Base-by-base conservation (phyloP, 1,140 invertebrate species). In the Cotesia chilonis region DNA sequence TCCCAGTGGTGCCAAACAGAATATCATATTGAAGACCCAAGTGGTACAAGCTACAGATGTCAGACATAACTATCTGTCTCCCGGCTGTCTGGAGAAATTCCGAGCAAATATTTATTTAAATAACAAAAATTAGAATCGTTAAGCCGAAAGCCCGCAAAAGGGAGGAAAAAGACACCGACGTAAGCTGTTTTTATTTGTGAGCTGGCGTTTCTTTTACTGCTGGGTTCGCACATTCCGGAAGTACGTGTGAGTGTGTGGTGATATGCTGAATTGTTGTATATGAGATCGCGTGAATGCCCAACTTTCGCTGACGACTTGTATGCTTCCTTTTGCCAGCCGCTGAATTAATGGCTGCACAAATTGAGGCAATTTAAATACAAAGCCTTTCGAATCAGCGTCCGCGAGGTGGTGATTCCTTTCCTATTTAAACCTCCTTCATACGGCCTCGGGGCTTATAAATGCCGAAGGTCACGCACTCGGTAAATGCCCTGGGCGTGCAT, bases 11-110 rank as follows among this genome's bases (percentile, higher is more conserved):
- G 7, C 41, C 41, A 47, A 47, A 47, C 41, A 63, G 54, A 17
- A 36, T 35, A 61, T 57, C 54, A 71, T 41, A 64, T 54, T 38
- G 47, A 59, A 74, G 77, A 74, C 77, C 71, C n/a, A 73, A 75
- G 75, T 28, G 28, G 28, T 28, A 28, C 28, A 63, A 75, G 80
- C 77, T 74, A 76, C 80, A 82, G 80, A 81, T 82, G 80, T 77
- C 79, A 76, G 68, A 79, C 78, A 80, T 81, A 81, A 81, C 78
- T 69, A 72, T 61, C 72, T 61, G 69, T 68, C 70, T 41, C 51
- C 52, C 6, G 51, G 36, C 28, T 47, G 35, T 51, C 71, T 17
- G 9, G 20, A 12, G 60, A 4, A 14, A 10, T 35, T 37, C 41
- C 41, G 6, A 2, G 6, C 41, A 10, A 9, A 6, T 47, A 9